Conservation (phyloP, 2,797 vertebrate species). For the Helostoma temminkii region DNA sequence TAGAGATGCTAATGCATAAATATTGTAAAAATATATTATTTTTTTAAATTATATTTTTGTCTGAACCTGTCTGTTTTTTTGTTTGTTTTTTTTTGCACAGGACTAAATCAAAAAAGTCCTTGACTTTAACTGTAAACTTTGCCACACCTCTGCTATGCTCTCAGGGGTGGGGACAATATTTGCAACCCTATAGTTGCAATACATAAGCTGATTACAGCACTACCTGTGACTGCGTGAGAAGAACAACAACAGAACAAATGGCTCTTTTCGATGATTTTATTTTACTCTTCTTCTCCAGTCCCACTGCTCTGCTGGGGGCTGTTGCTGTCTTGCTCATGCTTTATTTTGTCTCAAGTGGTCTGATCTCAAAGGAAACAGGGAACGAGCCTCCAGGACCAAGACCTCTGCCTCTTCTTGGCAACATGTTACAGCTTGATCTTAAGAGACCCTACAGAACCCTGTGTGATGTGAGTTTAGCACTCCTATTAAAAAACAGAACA, state of each 20-base stretch:
- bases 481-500: neutral
- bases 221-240: neutral
- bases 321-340: constrained; percentile 45
- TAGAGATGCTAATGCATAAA: neutral
- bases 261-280: constrained; percentile 27
- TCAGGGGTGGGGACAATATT: neutral
- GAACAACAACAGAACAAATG: constrained; percentile 10
- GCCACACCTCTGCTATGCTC: neutral
- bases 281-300: constrained; percentile 3
- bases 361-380: neutral
- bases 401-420: constrained; percentile 75
- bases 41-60: too few species aligned
- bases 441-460: constrained; percentile 63
- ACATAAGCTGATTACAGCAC: neutral
- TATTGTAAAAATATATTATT: too few species aligned
- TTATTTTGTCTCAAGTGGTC: constrained; percentile 8
- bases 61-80: neutral
- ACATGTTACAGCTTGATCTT: constrained; percentile 78
- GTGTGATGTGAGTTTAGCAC: constrained; percentile 56
- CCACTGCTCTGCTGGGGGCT: constrained; percentile 40
- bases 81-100: neutral
- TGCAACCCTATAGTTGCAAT: neutral
- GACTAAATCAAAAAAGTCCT: neutral
- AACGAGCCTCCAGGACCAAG: constrained; percentile 73
- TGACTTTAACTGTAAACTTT: neutral